Evolutionary conservation across 2,797 vertebrate genomes (phyloP).

Genomic region (Sebastiscus albofasciatus): DNA sequence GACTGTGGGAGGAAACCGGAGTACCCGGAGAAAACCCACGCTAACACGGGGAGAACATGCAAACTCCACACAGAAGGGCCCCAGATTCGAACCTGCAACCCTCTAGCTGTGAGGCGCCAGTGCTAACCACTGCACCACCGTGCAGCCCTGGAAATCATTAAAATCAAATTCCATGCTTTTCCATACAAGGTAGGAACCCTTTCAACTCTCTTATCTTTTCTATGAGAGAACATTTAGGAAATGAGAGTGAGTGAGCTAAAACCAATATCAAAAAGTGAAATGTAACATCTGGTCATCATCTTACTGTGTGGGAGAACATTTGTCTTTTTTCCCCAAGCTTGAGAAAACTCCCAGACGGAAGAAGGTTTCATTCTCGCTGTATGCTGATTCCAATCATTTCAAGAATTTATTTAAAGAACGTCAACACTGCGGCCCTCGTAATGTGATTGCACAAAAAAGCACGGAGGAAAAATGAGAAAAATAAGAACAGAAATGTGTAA

Average conservation of each 20-base stretch:
- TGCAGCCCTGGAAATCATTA: too few species aligned
- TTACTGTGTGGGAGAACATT: neutral
- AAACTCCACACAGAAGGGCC: too few species aligned
- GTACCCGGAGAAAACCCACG: too few species aligned
- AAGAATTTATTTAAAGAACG: neutral
- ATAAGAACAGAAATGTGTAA: neutral
- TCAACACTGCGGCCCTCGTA: neutral
- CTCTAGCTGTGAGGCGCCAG: too few species aligned
- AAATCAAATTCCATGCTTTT: too few species aligned
- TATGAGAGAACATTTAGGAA: neutral
- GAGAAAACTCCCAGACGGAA: neutral
- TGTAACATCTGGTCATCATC: neutral
- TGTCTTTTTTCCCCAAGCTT: neutral
- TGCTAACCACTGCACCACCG: too few species aligned
- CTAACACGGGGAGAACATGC: too few species aligned
- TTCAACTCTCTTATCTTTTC: neutral
- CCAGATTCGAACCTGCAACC: too few species aligned
- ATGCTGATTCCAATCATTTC: neutral
- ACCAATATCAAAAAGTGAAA: neutral
- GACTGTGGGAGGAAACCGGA: too few species aligned
- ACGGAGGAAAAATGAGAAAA: neutral
- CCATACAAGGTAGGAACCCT: too few species aligned
- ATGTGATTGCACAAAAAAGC: neutral
- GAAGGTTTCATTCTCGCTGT: neutral
- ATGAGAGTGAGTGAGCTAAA: neutral